These are phyloP conservation scores for Piliocolobus tephrosceles DNA, from an alignment of 2,113 vertebrate genomes.

Conservation along the genomic window DNA sequence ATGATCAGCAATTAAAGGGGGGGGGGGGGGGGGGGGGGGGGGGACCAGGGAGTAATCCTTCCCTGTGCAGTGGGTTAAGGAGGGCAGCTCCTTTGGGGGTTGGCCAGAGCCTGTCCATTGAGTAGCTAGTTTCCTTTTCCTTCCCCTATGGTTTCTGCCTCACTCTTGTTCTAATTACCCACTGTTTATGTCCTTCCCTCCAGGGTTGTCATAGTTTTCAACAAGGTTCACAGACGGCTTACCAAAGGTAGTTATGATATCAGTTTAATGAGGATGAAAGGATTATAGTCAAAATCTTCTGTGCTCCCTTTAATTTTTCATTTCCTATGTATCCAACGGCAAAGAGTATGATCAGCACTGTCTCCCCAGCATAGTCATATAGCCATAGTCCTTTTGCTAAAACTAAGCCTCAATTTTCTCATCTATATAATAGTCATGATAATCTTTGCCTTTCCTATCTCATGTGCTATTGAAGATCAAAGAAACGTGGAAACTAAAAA, in stretches of 20 bases:
- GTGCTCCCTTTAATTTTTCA: background rate
- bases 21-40: background rate
- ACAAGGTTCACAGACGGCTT: constrained; percentile 1
- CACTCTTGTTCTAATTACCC: constrained; percentile 1
- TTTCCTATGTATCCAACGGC: background rate
- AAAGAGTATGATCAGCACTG: background rate
- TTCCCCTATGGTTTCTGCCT: background rate
- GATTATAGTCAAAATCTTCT: background rate
- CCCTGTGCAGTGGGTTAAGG: background rate
- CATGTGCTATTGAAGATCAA: background rate
- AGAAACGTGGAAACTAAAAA: background rate
- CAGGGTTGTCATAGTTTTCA: background rate
- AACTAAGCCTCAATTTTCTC: constrained; percentile 2
- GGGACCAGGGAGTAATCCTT: background rate
- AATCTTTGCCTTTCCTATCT: background rate
- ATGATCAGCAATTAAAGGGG: background rate
- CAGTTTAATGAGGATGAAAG: background rate
- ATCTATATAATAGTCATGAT: background rate
- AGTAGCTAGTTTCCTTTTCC: background rate
- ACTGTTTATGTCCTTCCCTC: background rate
- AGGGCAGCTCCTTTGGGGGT: background rate
- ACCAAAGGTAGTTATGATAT: background rate
- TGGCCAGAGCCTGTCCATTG: background rate
- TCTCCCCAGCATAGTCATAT: background rate
- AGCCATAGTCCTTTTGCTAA: background rate